Conservation (phyloP, 2,113 vertebrate genomes). For the Tiliqua scincoides region DNA sequence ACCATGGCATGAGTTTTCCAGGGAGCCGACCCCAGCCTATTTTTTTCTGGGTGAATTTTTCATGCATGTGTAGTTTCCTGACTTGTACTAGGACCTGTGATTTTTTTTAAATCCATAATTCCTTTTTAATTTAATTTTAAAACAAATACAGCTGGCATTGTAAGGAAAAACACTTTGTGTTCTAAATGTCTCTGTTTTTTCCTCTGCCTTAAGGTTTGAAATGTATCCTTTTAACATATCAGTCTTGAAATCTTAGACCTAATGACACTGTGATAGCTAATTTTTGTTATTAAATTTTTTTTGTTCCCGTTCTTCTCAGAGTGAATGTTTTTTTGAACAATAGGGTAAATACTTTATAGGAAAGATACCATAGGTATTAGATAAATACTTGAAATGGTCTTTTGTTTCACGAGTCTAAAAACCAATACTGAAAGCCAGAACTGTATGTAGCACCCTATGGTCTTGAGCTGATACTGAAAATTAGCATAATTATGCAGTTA, state of each 20-base stretch:
- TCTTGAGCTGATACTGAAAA: not conserved
- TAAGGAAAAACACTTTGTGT: not conserved
- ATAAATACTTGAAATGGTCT: not conserved
- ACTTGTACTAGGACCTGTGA: not conserved
- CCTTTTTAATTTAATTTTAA: slow-evolving; percentile 1
- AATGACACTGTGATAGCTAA: slow-evolving; percentile 69
- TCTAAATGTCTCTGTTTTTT: slow-evolving; percentile 39
- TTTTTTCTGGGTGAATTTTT: accelerated
- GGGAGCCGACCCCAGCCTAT: not conserved
- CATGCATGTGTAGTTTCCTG: not conserved
- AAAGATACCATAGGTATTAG: slow-evolving; percentile 14
- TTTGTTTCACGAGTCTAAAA: not conserved
- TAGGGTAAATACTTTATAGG: slow-evolving; percentile 47
- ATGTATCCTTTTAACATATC: slow-evolving; percentile 45
- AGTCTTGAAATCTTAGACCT: slow-evolving; percentile 71
- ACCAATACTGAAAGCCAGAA: not conserved
- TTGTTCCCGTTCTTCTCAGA: slow-evolving; percentile 62
- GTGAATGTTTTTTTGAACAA: slow-evolving; percentile 62
- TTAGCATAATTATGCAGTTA: not conserved
- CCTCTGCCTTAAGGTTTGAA: slow-evolving; percentile 78
- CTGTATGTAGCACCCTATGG: not conserved
- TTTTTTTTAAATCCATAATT: not conserved
- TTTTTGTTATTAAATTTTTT: slow-evolving; percentile 57
- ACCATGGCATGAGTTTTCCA: not conserved
- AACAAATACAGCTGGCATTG: not conserved